phyloP scores from a whole-genome alignment of 2,797 vertebrate genomes.

The Nyctalus aviator region DNA sequence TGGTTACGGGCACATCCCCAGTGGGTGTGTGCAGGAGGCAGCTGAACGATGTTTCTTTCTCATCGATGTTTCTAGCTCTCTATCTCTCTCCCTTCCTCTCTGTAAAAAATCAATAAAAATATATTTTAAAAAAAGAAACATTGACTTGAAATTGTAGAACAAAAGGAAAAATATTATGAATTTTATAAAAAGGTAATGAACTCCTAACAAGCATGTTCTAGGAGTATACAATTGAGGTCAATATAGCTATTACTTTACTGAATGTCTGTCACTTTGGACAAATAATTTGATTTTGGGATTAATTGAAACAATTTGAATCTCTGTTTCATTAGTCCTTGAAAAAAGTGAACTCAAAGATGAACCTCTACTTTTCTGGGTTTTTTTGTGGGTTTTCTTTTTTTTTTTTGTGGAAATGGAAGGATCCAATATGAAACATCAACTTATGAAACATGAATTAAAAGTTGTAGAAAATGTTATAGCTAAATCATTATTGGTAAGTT shows the following conservation, averaged over 20 bases:
- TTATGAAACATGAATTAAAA: slow-evolving; percentile 98
- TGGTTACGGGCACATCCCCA: no score
- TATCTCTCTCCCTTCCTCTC: no score
- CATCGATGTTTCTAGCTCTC: no score
- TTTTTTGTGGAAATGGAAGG: slow-evolving; percentile 99
- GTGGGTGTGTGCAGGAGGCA: no score
- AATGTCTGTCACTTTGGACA: neutral
- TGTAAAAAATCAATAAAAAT: no score
- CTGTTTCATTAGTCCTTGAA: slow-evolving; percentile 92
- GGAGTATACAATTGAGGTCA: neutral
- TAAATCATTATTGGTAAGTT: slow-evolving; percentile 96
- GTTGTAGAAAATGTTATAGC: slow-evolving; percentile 98
- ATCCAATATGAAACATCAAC: slow-evolving; percentile 98
- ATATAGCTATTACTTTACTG: neutral
- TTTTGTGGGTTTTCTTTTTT: slow-evolving; percentile 90
- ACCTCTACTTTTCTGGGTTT: slow-evolving; percentile 96
- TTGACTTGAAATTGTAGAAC: neutral
- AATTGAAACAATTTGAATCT: neutral
- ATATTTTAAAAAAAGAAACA: neutral
- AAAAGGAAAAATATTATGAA: neutral
- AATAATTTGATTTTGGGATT: neutral
- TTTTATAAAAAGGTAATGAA: no score
- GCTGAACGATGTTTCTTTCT: no score
- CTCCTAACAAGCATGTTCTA: neutral
- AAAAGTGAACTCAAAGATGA: slow-evolving; percentile 99